Base-by-base conservation (phyloP, 2,113 vertebrate species). In the Dipodomys stephensi region DNA sequence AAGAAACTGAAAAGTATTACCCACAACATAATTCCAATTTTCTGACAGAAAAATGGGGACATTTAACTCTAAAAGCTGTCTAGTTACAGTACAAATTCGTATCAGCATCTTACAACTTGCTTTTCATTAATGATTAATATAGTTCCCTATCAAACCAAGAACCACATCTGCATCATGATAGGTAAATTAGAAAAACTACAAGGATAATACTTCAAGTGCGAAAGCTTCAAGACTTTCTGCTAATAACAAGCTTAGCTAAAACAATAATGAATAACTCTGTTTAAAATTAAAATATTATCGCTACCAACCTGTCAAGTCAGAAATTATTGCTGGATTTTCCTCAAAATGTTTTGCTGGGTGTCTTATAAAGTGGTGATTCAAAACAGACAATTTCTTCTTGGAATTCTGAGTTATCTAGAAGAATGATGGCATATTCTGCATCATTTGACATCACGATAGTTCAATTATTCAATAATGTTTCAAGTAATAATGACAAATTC, bases 321-420 rank as follows among this genome's bases (percentile, higher is more conserved):
- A 83, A 86, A 98, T 86, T 60, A 96, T 76, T 79, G 98, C 44
- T 80, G 98, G 98, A 71, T 97, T 98, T 77, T 98, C 98, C 73
- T 98, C 98, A 96, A 98, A 97, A 39, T 97, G 96, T 95, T 98
- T 99, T 93, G 98, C 98, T 28, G 99, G 98, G n/a, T 99, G 98
- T 97, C 98, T 98, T 97, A 99, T 97, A 97, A 99, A 99, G 96
- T 99, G 99, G 96, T 99, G 98, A 90, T 98, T 98, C 73, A 99
- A 96, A 20, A 99, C 98, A 0, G 98, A 94, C 97, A 98, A 98
- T 78, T 98, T 99, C 97, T 98, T 99, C 92, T 98, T 98, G 7
- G 98, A 97, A 97, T 99, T 98, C 19, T 98, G 97, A 93, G 99
- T 99, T 97, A 99, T 99, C 99, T 99, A 95, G 91, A 92, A 96